These are phyloP conservation scores for Cherax destructor DNA, from an alignment of 1,140 invertebrate species.

Conservation along the genomic window DNA sequence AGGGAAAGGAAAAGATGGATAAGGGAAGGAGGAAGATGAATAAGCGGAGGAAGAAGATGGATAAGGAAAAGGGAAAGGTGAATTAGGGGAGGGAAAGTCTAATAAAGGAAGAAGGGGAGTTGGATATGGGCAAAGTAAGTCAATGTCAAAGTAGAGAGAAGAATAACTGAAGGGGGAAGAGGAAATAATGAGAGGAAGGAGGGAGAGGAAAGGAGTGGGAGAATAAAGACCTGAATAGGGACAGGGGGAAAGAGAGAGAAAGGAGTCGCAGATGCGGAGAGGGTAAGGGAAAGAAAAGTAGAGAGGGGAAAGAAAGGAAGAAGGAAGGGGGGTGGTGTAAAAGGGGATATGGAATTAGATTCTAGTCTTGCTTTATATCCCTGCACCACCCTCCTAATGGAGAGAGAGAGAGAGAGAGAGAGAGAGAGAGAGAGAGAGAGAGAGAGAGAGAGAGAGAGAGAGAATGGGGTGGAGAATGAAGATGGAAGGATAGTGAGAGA, in stretches of 20 bases:
- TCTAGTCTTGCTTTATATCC: too few relatives aligned
- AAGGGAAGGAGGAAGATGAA: neutral
- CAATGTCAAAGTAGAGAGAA: neutral
- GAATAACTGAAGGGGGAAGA: neutral
- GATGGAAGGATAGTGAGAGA: neutral
- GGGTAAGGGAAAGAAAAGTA: neutral
- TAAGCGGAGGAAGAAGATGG: neutral
- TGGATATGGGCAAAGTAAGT: neutral
- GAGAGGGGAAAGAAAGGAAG: neutral
- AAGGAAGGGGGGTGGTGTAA: neutral
- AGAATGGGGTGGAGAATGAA: neutral
- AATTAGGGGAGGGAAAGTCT: neutral
- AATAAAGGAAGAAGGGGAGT: neutral
- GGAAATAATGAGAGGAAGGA: neutral
- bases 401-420: neutral
- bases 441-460: neutral
- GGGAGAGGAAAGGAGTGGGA: neutral
- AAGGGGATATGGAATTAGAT: too few relatives aligned
- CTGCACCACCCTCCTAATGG: too few relatives aligned
- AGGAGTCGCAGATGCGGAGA: neutral
- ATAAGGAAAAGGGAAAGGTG: neutral
- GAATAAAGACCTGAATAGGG: neutral
- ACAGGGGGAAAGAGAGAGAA: neutral
- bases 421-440: slow-evolving; percentile 2
- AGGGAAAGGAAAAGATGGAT: neutral